Conservation (phyloP, 1,140 invertebrate genomes). For the Episyrphus balteatus region DNA sequence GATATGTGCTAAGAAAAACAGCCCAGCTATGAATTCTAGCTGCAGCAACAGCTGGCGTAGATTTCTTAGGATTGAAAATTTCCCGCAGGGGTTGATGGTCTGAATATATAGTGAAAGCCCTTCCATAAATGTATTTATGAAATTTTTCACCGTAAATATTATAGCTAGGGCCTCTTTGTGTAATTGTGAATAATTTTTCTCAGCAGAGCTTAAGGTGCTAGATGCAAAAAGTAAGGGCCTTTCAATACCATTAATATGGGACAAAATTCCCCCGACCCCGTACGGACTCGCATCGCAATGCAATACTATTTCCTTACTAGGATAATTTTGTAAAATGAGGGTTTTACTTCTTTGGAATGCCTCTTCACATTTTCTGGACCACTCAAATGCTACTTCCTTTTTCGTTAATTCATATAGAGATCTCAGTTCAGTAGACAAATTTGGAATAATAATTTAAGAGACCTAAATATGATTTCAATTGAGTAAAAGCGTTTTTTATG, state of each 20-base stretch:
- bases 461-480: conserved; percentile 3
- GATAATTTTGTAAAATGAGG: conserved; percentile 1
- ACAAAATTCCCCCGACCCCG: conserved; percentile 1
- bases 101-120: conserved; percentile 19
- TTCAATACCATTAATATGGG: conserved; percentile 16
- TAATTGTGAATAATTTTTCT: conserved; percentile 26
- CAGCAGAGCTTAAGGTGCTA: conserved; percentile 9
- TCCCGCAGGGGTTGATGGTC: conserved; percentile 25
- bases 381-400: conserved; percentile 1
- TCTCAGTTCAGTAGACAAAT: conserved; percentile 1
- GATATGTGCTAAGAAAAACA: conserved; percentile 14
- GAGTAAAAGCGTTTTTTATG: no score
- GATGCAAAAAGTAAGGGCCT: conserved; percentile 12
- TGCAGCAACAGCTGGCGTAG: conserved; percentile 13
- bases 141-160: conserved; percentile 38
- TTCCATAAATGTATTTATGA: conserved; percentile 35
- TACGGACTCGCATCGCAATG: conserved; percentile 3
- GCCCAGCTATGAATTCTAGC: conserved; percentile 15
- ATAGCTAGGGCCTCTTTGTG: conserved; percentile 40
- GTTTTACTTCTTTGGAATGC: conserved; percentile 1
- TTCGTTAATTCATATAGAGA: conserved; percentile 2
- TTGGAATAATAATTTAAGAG: conserved; percentile 6
- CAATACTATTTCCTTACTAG: conserved; percentile 6
- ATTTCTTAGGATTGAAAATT: conserved; percentile 17
- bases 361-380: conserved; percentile 1